A percentile compares a stretch with the other conserved stretches of the same genome.
Evolutionary conservation across 2,888 invertebrate species (phyloP).

Genomic region (Ochropleura leucogaster): DNA sequence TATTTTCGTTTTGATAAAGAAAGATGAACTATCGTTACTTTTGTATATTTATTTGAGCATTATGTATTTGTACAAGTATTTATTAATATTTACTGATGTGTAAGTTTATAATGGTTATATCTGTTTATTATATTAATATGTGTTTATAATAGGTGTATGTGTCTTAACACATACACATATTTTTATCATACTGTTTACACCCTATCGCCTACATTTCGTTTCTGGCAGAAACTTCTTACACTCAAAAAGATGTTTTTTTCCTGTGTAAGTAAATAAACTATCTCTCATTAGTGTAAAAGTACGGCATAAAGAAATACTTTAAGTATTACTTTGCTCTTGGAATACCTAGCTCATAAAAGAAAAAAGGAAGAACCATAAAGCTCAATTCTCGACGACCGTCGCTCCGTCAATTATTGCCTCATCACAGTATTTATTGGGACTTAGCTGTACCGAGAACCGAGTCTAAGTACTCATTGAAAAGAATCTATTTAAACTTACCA

Average conservation of each 20-base stretch:
- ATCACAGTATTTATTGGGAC: constrained; percentile 50
- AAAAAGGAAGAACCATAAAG: constrained; percentile 15
- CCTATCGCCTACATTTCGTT: too few relatives aligned
- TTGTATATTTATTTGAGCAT: too few relatives aligned
- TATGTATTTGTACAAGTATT: too few relatives aligned
- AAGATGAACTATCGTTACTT: not conserved
- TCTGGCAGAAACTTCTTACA: too few relatives aligned
- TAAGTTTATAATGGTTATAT: too few relatives aligned
- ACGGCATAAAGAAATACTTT: not conserved
- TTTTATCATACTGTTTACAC: too few relatives aligned
- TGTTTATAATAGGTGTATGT: too few relatives aligned
- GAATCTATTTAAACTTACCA: constrained; percentile 40
- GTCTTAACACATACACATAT: too few relatives aligned
- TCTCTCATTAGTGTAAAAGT: not conserved
- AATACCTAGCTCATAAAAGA: constrained; percentile 14
- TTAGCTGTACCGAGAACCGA: constrained; percentile 22
- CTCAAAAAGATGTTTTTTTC: too few relatives aligned
- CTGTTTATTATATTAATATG: too few relatives aligned
- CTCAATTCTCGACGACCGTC: constrained; percentile 6
- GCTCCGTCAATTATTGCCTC: constrained; percentile 40
- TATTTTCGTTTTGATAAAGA: not conserved
- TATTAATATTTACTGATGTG: too few relatives aligned
- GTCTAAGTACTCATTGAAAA: constrained; percentile 28
- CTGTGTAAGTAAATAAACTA: too few relatives aligned
- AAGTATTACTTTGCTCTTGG: not conserved